Percentiles rank a stretch among this genome's conserved stretches.
Evolutionary conservation across 2,113 vertebrate species (phyloP).

Genomic region (Candoia aspera): DNA sequence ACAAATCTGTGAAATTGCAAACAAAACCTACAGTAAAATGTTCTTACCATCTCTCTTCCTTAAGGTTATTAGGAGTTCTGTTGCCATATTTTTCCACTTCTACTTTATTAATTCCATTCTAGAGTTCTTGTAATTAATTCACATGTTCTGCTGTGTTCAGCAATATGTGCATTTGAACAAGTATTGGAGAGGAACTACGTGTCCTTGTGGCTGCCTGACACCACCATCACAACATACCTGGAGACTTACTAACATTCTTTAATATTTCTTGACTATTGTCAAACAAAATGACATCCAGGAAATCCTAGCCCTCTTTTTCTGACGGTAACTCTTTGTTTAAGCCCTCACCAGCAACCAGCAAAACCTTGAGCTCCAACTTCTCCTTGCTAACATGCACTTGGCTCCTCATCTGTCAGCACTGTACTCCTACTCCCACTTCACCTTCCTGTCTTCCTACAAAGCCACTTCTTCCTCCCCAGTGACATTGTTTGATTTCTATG

Average conservation of each 20-base stretch:
- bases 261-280: neutral
- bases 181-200: neutral
- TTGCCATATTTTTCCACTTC: neutral
- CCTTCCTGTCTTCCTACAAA: neutral
- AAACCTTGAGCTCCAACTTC: neutral
- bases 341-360: neutral
- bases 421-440: neutral
- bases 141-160: neutral
- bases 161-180: neutral
- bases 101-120: neutral
- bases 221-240: neutral
- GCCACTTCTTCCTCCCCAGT: neutral
- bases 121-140: neutral
- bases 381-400: neutral
- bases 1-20: neutral
- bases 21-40: neutral
- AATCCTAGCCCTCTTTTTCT: neutral
- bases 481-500: neutral
- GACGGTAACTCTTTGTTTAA: neutral
- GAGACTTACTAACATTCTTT: neutral
- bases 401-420: neutral
- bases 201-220: neutral
- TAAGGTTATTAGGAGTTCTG: neutral
- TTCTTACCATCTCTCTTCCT: neutral
- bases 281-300: neutral